Evolutionary conservation across 1,140 invertebrate species (phyloP).

Genomic region (Aphelenchoides avenae): DNA sequence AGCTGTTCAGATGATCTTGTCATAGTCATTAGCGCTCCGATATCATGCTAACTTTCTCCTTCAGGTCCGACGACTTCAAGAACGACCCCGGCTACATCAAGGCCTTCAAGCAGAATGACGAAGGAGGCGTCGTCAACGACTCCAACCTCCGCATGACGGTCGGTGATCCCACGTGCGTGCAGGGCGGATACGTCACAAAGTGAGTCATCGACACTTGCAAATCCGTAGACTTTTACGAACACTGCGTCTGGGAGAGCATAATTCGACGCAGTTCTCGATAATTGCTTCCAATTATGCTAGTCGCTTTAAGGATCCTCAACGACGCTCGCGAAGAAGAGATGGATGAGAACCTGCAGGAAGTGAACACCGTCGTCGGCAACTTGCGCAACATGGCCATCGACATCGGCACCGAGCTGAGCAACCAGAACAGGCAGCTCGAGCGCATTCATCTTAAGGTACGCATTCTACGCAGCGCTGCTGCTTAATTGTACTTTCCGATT

Average conservation of each 20-base stretch:
- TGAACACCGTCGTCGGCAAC: constrained; percentile 85
- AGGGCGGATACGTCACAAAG: constrained; percentile 85
- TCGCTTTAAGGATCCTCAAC: constrained; percentile 64
- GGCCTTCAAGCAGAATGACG: constrained; percentile 94
- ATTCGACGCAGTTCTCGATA: no score
- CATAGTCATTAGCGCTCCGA: no score
- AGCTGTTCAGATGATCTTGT: no score
- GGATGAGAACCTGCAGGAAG: constrained; percentile 64
- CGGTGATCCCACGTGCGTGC: constrained; percentile 83
- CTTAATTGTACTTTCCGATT: no score
- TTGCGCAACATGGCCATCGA: constrained; percentile 98
- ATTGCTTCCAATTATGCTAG: no score
- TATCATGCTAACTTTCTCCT: no score
- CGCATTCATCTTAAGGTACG: constrained; percentile 91
- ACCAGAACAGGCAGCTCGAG: constrained; percentile 93
- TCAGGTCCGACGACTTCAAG: constrained; percentile 81
- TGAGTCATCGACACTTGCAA: no score
- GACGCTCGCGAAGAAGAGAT: constrained; percentile 68
- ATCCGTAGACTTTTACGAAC: no score
- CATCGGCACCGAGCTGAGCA: constrained; percentile 91
- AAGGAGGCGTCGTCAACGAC: constrained; percentile 93
- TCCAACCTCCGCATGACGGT: constrained; percentile 92
- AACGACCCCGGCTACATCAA: constrained; percentile 77
- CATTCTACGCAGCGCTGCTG: no score
- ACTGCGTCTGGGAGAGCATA: no score